Evolutionary conservation across 2,888 invertebrate genomes (phyloP).

Genomic region (Anagyrus pseudococci): DNA sequence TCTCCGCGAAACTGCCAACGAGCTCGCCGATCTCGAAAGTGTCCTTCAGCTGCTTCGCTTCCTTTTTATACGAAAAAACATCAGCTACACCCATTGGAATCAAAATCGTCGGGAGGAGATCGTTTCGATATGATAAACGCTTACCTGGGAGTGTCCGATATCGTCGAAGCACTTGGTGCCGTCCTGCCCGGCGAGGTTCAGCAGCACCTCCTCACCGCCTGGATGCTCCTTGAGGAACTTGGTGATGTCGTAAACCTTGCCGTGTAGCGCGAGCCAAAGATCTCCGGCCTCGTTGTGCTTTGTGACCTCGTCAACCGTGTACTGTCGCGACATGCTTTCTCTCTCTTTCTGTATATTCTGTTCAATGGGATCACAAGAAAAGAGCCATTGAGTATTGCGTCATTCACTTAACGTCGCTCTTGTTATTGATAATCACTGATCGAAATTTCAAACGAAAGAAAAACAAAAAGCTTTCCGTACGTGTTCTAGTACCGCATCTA

Average conservation of each 20-base stretch:
- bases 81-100: background rate
- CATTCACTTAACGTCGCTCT: background rate
- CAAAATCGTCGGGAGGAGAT: background rate
- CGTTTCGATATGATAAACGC: too few relatives aligned
- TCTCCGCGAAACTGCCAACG: slow-evolving; percentile 12
- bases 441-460: background rate
- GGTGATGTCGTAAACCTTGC: slow-evolving; percentile 67
- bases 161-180: slow-evolving; percentile 72
- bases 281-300: slow-evolving; percentile 61
- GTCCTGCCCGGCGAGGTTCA: slow-evolving; percentile 67
- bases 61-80: slow-evolving; percentile 57
- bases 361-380: background rate
- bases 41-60: slow-evolving; percentile 70
- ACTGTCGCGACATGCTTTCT: slow-evolving; percentile 42
- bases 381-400: too few relatives aligned
- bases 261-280: slow-evolving; percentile 67
- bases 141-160: slow-evolving; percentile 67
- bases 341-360: background rate
- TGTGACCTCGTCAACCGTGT: slow-evolving; percentile 62
- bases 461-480: slow-evolving; percentile 8
- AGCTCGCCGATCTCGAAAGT: slow-evolving; percentile 68
- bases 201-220: slow-evolving; percentile 69
- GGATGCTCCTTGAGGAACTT: slow-evolving; percentile 68
- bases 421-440: too few relatives aligned
- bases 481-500: too few relatives aligned